Evolutionary conservation across 2,797 vertebrate genomes (phyloP).

Genomic region (Centroberyx gerrardi): DNA sequence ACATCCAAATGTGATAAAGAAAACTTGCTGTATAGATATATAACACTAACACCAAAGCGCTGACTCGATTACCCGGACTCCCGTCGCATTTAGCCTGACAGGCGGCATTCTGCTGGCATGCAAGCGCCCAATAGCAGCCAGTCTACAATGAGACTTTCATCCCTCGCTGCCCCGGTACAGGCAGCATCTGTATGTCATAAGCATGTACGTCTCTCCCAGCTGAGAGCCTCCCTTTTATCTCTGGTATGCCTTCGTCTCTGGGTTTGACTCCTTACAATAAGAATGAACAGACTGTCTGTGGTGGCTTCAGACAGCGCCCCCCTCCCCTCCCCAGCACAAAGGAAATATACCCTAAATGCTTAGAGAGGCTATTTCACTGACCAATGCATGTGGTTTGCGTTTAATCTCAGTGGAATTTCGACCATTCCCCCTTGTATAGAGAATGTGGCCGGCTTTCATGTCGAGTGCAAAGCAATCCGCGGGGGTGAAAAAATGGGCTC

Average conservation of each 20-base stretch:
- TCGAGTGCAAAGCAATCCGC: conserved; percentile 27
- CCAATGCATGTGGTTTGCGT: conserved; percentile 65
- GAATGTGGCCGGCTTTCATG: conserved; percentile 59
- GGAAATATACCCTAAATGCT: conserved; percentile 27
- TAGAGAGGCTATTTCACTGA: conserved; percentile 25
- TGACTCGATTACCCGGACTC: neutral
- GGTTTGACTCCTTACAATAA: neutral
- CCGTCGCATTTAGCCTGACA: neutral
- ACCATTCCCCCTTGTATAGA: conserved; percentile 7
- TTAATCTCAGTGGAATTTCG: conserved; percentile 34
- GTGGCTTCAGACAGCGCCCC: conserved; percentile 24
- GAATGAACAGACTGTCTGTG: conserved; percentile 22
- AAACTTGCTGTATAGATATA: conserved; percentile 14
- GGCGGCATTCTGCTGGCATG: conserved; percentile 32
- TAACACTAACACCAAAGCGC: neutral
- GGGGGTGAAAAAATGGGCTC: conserved; percentile 22
- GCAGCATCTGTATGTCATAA: conserved; percentile 78
- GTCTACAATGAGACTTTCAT: conserved; percentile 51
- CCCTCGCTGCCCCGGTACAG: conserved; percentile 22
- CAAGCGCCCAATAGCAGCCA: conserved; percentile 34
- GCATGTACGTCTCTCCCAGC: conserved; percentile 45
- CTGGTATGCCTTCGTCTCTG: conserved; percentile 15
- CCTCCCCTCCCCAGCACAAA: neutral
- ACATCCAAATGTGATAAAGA: conserved; percentile 47
- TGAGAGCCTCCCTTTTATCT: conserved; percentile 61